Conservation (phyloP, 92 coral and sea anemone species). For the Heliopora coerulea region DNA sequence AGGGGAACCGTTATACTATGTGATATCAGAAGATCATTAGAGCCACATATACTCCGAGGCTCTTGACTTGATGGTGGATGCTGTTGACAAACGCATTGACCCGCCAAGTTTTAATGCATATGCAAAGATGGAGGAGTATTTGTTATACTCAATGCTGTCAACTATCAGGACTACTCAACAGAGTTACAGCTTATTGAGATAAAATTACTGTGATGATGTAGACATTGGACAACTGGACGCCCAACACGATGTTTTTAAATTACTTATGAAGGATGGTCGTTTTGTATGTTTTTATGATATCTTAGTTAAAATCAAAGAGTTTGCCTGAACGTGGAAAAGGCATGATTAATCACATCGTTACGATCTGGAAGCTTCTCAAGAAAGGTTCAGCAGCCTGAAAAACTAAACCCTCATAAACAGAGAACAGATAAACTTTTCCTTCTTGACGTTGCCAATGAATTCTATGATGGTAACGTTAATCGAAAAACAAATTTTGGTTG, state of each 20-base stretch:
- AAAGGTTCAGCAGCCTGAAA: constrained; percentile 52
- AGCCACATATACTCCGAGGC: constrained; percentile 61
- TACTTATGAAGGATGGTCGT: constrained; percentile 47
- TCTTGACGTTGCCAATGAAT: constrained; percentile 53
- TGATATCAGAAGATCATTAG: constrained; percentile 58
- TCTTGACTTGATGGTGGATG: constrained; percentile 58
- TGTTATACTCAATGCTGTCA: constrained; percentile 47
- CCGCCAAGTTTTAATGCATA: constrained; percentile 63
- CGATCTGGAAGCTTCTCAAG: constrained; percentile 59
- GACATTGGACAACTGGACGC: constrained; percentile 42
- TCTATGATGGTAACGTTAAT: constrained; percentile 45
- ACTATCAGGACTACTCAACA: constrained; percentile 55
- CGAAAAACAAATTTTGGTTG: constrained; percentile 46
- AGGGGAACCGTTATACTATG: constrained; percentile 61
- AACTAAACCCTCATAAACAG: constrained; percentile 55
- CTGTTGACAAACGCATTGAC: constrained; percentile 63
- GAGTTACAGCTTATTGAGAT: constrained; percentile 52
- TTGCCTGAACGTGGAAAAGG: constrained; percentile 56
- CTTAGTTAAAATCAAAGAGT: constrained; percentile 48
- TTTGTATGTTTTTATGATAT: constrained; percentile 58
- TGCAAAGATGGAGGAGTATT: constrained; percentile 60
- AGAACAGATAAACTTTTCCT: constrained; percentile 51
- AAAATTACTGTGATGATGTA: constrained; percentile 57
- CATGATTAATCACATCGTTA: constrained; percentile 60
- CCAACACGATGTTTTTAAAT: constrained; percentile 54